Base-by-base conservation (phyloP, 2,113 vertebrate genomes). In the Heptranchias perlo region DNA sequence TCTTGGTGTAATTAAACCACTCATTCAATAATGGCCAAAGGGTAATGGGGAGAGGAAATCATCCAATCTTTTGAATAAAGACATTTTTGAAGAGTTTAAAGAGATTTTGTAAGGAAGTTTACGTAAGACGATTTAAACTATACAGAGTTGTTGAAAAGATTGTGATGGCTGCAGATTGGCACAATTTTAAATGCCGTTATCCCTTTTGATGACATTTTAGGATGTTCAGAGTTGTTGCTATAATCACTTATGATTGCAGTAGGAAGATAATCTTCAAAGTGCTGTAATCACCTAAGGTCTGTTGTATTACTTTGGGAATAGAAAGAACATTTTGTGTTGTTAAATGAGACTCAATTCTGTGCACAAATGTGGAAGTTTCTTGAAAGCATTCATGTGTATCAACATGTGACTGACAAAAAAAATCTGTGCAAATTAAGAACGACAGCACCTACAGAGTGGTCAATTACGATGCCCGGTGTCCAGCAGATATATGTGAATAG, bases 241-340 rank as follows among this genome's bases (percentile, higher is more conserved):
- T 35, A 69, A 69, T 31, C 25, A 73, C 69, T 84, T 47, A 87
- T 28, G 21, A 87, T 25, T 5, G 5, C 44, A 25, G 52, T 25
- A 87, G 23, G 39, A 39, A 86, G 84, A 87, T 82, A 82, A 87
- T 87, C 47, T 49, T 52, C 84, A 87, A 87, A 87, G 84, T 87
- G 44, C 84, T 49, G 44, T 47, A 87, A 87, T 87, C 47, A 87
- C 52, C 44, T 87, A 7, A 87, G 7, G 16, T 84, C 14, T n/a
- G 39, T 52, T 23, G 13, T 52, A 87, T 87, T 87, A 87, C 84
- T 49, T 87, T 49, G 18, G 44, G 44, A 87, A 23, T 73, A 87
- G 21, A 18, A 47, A 87, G 44, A 7, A 23, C 84, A 87, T 1
- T 87, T 47, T 87, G 47, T 52, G 44, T 4, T 49, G 47, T 44